Evolutionary conservation across 2,797 vertebrate genomes (phyloP).

Genomic region (Sebastes aleutianus): DNA sequence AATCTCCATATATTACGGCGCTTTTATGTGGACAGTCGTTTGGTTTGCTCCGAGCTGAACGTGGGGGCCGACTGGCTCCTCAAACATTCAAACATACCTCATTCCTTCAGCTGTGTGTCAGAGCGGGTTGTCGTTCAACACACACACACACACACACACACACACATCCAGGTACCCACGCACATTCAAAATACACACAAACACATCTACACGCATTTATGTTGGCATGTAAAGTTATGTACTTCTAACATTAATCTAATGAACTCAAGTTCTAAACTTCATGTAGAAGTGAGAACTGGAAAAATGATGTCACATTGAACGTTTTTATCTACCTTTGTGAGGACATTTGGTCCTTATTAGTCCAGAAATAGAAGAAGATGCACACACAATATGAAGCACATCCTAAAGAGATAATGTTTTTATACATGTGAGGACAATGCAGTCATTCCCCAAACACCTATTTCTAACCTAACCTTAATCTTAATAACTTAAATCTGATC

Average conservation of each 20-base stretch:
- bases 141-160: neutral
- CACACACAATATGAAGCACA: neutral
- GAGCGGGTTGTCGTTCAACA: neutral
- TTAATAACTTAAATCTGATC: too few relatives aligned
- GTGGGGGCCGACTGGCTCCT: constrained; percentile 20
- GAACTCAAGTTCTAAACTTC: neutral
- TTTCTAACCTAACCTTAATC: too few relatives aligned
- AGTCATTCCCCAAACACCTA: too few relatives aligned
- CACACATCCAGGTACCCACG: neutral
- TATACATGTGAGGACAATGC: too few relatives aligned
- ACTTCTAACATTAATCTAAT: neutral
- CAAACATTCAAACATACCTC: constrained; percentile 1
- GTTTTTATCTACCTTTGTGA: neutral
- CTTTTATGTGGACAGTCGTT: constrained; percentile 69
- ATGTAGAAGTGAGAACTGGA: neutral
- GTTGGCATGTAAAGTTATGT: neutral
- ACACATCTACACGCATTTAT: neutral
- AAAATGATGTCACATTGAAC: neutral
- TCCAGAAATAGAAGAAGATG: neutral
- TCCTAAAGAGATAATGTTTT: too few relatives aligned
- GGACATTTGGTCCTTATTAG: neutral
- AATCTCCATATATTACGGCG: constrained; percentile 64
- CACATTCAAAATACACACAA: neutral
- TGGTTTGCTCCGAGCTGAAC: constrained; percentile 7
- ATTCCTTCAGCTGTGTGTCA: constrained; percentile 17